These are phyloP conservation scores for Macrochelys suwanniensis DNA, from an alignment of 2,797 vertebrate genomes.

Conservation along the genomic window DNA sequence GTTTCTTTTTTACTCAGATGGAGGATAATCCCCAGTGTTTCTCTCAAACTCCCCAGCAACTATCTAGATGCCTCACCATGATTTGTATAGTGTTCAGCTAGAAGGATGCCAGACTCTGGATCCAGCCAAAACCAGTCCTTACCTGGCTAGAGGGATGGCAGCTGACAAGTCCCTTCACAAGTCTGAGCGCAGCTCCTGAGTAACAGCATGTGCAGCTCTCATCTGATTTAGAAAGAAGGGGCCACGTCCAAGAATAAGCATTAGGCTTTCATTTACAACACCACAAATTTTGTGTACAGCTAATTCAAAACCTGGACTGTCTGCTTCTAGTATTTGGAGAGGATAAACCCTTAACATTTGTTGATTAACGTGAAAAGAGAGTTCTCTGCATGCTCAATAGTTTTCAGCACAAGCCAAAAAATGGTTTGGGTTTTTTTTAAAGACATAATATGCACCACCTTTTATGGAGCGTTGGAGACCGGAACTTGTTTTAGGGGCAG, in stretches of 20 bases:
- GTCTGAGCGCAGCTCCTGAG: background rate
- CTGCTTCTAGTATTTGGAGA: background rate
- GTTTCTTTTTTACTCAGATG: background rate
- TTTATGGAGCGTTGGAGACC: background rate
- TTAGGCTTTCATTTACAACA: background rate
- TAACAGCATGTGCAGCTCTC: too few species aligned
- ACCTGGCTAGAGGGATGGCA: background rate
- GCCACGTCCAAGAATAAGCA: too few species aligned
- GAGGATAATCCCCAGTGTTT: background rate
- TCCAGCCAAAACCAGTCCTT: background rate
- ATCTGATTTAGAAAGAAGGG: background rate
- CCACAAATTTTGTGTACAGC: background rate
- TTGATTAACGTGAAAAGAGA: background rate
- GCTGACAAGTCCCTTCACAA: background rate
- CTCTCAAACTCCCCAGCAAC: background rate
- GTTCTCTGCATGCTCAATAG: background rate
- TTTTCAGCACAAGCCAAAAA: background rate
- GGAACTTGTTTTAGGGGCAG: background rate
- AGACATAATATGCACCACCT: background rate
- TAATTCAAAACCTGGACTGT: background rate
- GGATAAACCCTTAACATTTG: background rate
- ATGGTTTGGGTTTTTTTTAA: background rate
- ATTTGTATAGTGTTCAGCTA: too few species aligned
- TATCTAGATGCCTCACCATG: background rate
- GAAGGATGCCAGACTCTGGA: too few species aligned